Percentiles rank a stretch among this genome's conserved stretches.
Evolutionary conservation across 2,888 invertebrate genomes (phyloP).

Genomic region (Hydrotaea diabolus): DNA sequence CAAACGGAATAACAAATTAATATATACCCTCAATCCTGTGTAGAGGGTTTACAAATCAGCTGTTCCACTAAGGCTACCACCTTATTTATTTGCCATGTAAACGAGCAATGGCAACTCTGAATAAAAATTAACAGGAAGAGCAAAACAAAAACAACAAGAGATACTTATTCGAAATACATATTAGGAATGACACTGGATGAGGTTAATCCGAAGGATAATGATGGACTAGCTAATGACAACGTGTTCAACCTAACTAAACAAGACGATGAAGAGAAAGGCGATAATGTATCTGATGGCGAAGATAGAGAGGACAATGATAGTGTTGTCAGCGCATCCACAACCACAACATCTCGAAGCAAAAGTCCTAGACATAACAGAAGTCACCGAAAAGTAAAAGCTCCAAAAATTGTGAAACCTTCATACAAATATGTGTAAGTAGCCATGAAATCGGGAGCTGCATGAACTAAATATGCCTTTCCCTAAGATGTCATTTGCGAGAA

Average conservation of each 20-base stretch:
- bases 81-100: too few species aligned
- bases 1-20: too few species aligned
- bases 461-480: background rate
- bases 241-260: background rate
- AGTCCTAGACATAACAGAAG: conserved; percentile 83
- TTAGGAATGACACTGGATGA: conserved; percentile 54
- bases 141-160: too few species aligned
- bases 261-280: conserved; percentile 12
- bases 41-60: too few species aligned
- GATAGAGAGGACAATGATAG: conserved; percentile 87
- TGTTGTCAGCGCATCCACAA: conserved; percentile 89
- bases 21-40: too few species aligned
- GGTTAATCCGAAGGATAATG: conserved; percentile 7
- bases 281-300: conserved; percentile 71
- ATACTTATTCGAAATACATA: too few species aligned
- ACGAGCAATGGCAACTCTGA: too few species aligned
- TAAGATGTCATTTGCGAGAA: conserved; percentile 91
- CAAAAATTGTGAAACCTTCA: conserved; percentile 86
- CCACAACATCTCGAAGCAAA: conserved; percentile 90
- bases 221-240: background rate
- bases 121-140: too few species aligned
- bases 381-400: conserved; percentile 81
- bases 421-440: conserved; percentile 83
- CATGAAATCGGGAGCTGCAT: background rate
- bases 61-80: too few species aligned